Evolutionary conservation across 2,797 vertebrate species (phyloP), one percentile per base, ranked within the genome.

Genomic region (Myripristis murdjan): DNA sequence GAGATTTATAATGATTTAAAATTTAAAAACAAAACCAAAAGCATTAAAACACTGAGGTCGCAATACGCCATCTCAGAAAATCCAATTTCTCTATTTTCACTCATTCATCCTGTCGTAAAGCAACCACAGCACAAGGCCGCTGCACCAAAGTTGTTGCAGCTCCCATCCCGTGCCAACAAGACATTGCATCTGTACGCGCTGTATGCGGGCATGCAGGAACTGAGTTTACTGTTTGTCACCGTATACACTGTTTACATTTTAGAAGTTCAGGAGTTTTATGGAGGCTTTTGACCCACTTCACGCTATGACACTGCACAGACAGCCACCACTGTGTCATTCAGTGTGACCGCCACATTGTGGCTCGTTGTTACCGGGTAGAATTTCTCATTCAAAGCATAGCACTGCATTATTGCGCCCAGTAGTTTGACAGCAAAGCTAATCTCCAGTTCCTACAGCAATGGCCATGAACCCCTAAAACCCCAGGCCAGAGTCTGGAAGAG

Each of bases 351-450:
- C 48, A 12, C 31, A 4, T 20, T 49, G 51, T 23, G 1, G 2
- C 33, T 60, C 6, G 59, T 43, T 72, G 83, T 84, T 73, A 22
- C 64, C 1, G 57, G 71, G 55, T 62, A 72, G 69, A 73, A 53
- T 73, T 70, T 61, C 63, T 16, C 0, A 8, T 68, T 75, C 11
- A 18, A 58, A 46, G 62, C 37, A 65, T 35, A 23, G 44, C 22
- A 0, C 20, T 1, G 51, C 49, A 15, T 48, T 20, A 22, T 58
- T 8, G 76, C 18, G 64, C 51, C 18, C 71, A 69, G 67, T n/a
- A 28, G 31, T 67, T 63, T 9, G 23, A 39, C 62, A n/a, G 49
- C 0, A 15, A 48, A 54, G 58, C 23, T 77, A 79, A 84, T 73
- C 85, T 72, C 26, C 31, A 16, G 47, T 23, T 79, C 51, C 37